Base-by-base conservation (phyloP, 2,797 vertebrate genomes). In the Pipistrellus nathusii region DNA sequence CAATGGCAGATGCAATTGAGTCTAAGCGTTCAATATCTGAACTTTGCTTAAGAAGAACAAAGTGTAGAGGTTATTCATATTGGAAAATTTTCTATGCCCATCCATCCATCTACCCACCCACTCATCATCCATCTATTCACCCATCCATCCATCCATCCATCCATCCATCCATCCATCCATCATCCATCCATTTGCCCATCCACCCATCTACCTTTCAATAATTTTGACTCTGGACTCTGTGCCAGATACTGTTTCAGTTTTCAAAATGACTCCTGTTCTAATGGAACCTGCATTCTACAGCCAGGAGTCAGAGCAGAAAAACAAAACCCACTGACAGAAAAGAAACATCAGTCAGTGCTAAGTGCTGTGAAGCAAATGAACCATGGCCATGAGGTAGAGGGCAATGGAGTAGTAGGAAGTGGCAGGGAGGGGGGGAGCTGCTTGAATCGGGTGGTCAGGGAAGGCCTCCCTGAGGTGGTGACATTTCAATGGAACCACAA, bases 1-100 rank as follows among this genome's bases (percentile, higher is more conserved):
- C 17, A 82, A 48, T 44, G 30, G 57, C 38, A 9, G 35, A 4
- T 17, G 5, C 41, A 55, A 88, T 3, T 38, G n/a, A 38, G 30
- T 23, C 21, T 44, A 84, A 84, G 48, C 8, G 51, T 73, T 84
- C 8, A 20, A 21, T 6, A 38, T 57, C 35, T 88, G n/a, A 69
- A 85, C 7, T 95, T 88, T 62, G 75, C 66, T 35, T 3, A 20
- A 77, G 66, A 87, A 84, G 85, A 89, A 57, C 27, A 66, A 53
- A 44, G 11, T 66, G 15, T 27, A 69, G 80, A 78, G 48, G 25
- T 78, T 66, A 64, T 1, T 8, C 48, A 53, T 32, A 46, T 0
- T 76, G 30, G 68, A 78, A 90, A 57, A 71, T 76, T 27, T 44
- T 78, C 86, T 78, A 9, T 48, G 30, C 71, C 27, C 13, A 73